These are phyloP conservation scores for Pseudeuparius sepicola DNA, from an alignment of 2,888 invertebrate species.

Conservation along the genomic window DNA sequence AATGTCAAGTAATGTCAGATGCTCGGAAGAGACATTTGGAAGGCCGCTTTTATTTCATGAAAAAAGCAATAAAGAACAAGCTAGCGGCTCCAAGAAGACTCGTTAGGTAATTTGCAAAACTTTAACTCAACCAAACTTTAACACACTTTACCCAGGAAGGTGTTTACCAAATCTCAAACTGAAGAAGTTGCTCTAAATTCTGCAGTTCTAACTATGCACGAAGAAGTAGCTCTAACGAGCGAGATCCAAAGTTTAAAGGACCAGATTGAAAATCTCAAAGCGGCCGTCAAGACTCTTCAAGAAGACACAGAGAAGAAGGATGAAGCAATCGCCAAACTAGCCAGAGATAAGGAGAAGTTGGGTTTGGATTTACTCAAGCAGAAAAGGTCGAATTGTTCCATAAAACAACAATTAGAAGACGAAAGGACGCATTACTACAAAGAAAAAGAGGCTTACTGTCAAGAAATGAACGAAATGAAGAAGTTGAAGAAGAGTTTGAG, in stretches of 20 bases:
- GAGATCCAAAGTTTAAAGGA: constrained; percentile 33
- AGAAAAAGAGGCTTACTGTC: constrained; percentile 45
- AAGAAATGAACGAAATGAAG: constrained; percentile 40
- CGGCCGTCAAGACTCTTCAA: constrained; percentile 39
- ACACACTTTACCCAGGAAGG: no score
- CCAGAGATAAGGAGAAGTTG: constrained; percentile 45
- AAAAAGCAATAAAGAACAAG: constrained; percentile 25
- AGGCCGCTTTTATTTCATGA: no score
- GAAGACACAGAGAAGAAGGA: constrained; percentile 42
- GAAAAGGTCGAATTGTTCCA: constrained; percentile 40
- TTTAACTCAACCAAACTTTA: no score
- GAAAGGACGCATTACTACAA: constrained; percentile 46
- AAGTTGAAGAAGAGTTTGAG: constrained; percentile 31
- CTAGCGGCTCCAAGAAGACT: constrained; percentile 29
- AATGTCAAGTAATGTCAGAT: constrained; percentile 1
- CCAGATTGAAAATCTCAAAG: constrained; percentile 41
- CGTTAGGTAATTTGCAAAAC: constrained; percentile 26
- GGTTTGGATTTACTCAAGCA: constrained; percentile 41
- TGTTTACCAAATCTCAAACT: no score
- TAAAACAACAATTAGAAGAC: constrained; percentile 45
- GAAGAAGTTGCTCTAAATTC: no score
- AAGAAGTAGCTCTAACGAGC: constrained; percentile 21
- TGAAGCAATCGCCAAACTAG: constrained; percentile 39
- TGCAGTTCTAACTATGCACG: constrained; percentile 19
- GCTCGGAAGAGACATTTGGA: no score